These are phyloP conservation scores for Carcina quercana DNA, from an alignment of 2,888 invertebrate genomes.

Conservation along the genomic window DNA sequence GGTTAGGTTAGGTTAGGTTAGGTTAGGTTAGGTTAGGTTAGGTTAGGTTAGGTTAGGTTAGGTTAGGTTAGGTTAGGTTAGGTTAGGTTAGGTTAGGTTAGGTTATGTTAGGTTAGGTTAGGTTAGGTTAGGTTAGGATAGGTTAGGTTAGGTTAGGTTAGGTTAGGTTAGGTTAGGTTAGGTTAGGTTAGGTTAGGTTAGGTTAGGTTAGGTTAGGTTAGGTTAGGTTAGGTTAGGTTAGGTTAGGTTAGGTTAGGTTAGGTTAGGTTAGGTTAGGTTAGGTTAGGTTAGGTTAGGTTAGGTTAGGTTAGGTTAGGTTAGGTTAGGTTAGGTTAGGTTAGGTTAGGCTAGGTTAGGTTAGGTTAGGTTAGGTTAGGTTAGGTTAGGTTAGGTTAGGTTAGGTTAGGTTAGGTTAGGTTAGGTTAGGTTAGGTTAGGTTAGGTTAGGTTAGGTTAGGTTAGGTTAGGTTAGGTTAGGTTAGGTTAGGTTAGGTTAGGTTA, in stretches of 20 bases:
- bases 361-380: constrained; percentile 15
- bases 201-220: constrained; percentile 21
- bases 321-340: constrained; percentile 12
- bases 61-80: constrained; percentile 20
- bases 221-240: constrained; percentile 19
- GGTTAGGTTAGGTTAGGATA: constrained; percentile 14
- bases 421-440: constrained; percentile 16
- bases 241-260: constrained; percentile 19
- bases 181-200: constrained; percentile 19
- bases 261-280: constrained; percentile 14
- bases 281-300: constrained; percentile 11
- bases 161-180: constrained; percentile 17
- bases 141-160: constrained; percentile 17
- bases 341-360: constrained; percentile 12
- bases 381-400: constrained; percentile 14
- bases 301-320: constrained; percentile 14
- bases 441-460: constrained; percentile 17
- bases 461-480: constrained; percentile 15
- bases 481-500: constrained; percentile 17
- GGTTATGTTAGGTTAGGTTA: constrained; percentile 16
- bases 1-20: constrained; percentile 21
- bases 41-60: constrained; percentile 20
- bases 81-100: constrained; percentile 20
- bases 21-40: constrained; percentile 20
- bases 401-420: constrained; percentile 16